Percentiles rank a stretch among this genome's conserved stretches.
phyloP scores from a whole-genome alignment of 2,888 invertebrate species.

The Tholera decimalis region DNA sequence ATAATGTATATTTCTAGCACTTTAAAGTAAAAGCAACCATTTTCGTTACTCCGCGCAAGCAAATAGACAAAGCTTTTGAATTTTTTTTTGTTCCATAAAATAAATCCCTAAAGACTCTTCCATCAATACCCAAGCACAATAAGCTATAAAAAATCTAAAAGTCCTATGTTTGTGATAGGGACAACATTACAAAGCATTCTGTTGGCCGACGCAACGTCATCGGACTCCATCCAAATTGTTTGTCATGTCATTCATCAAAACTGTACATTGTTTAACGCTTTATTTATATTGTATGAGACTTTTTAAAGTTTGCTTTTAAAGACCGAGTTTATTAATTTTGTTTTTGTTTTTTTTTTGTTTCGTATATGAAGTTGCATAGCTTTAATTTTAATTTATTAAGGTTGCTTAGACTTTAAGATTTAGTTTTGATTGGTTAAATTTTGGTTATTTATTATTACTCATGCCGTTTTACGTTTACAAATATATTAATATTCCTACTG shows the following conservation, averaged over 20 bases:
- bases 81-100: no score
- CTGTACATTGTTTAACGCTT: constrained; percentile 29
- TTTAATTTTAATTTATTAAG: neutral
- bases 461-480: no score
- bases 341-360: no score
- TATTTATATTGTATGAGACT: constrained; percentile 33
- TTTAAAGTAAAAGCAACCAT: neutral
- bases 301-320: constrained; percentile 32
- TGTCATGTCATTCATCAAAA: constrained; percentile 58
- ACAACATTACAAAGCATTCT: constrained; percentile 45
- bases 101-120: constrained; percentile 8
- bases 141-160: constrained; percentile 37
- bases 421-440: neutral
- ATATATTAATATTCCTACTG: no score
- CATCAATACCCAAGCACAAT: constrained; percentile 30
- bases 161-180: constrained; percentile 35
- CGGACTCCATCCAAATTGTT: constrained; percentile 53
- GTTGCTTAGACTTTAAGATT: neutral
- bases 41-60: neutral
- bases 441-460: no score
- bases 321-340: constrained; percentile 20
- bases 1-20: no score
- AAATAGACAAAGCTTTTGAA: neutral
- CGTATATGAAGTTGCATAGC: neutral
- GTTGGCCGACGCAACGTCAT: constrained; percentile 34